Conservation (phyloP, 2,113 vertebrate genomes). For the Ailuropoda melanoleuca region DNA sequence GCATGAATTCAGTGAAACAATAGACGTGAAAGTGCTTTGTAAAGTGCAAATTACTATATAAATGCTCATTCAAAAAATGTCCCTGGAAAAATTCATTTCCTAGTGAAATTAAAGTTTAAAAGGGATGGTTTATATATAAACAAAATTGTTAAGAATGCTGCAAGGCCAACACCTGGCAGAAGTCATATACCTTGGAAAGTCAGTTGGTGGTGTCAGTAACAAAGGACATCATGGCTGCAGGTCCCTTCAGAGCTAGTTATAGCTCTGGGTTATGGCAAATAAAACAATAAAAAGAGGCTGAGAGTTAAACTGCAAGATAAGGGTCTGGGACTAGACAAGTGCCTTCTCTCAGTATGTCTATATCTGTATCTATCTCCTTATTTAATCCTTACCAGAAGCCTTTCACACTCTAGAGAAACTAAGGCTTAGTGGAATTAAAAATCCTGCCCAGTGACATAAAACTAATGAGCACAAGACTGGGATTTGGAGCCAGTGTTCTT, state of each 20-base stretch:
- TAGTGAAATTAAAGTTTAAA: not conserved
- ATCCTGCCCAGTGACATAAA: not conserved
- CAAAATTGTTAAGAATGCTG: not conserved
- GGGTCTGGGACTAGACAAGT: not conserved
- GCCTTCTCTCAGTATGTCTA: not conserved
- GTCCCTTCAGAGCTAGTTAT: not conserved
- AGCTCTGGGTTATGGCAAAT: not conserved
- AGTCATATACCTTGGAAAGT: not conserved
- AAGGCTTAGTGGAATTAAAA: not conserved
- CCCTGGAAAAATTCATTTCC: not conserved
- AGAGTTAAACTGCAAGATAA: not conserved
- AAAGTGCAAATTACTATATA: not conserved
- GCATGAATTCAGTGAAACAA: not conserved
- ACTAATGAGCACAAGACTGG: not conserved
- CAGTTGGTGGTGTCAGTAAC: not conserved
- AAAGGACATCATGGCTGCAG: not conserved
- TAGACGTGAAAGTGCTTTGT: not conserved
- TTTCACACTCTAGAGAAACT: not conserved
- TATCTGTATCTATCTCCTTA: not conserved
- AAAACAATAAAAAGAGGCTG: not conserved
- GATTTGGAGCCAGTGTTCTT: not conserved
- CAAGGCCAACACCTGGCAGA: not conserved
- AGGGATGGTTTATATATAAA: not conserved
- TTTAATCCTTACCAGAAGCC: not conserved
- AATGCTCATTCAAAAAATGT: not conserved